Base-by-base conservation (phyloP, 2,113 vertebrate species). In the Cariama cristata region DNA sequence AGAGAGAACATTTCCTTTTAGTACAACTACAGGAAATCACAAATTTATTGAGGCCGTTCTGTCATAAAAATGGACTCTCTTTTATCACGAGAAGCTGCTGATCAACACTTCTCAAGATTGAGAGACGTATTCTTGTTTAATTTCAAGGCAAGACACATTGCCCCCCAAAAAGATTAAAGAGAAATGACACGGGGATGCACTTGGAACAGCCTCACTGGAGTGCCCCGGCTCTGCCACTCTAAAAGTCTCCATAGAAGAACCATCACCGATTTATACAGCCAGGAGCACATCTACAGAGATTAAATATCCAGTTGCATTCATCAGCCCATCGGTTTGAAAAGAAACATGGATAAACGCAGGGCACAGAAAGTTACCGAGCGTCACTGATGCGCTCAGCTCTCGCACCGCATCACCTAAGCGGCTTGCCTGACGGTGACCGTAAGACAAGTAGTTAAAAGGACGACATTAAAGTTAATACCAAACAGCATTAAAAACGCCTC, bases 11-110 rank as follows among this genome's bases (percentile, higher is more conserved):
- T 81, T 95, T 96, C 88, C 85, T 89, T 93, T 85, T 44, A 75
- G 55, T n/a, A 91, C 53, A 95, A 88, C 88, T 75, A 60, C 55
- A 95, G 93, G 88, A 97, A 96, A 95, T 50, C 30, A 76, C 27
- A 58, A 47, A 56, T 73, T 64, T 58, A 60, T 72, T 50, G 23
- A 91, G 75, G 45, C 28, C 22, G 4, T 79, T 94, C 86, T 59
- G 64, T 63, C 79, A 96, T 63, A 92, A 80, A 92, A 75, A 75
- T 23, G 6, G 23, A 33, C 40, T 49, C 9, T 69, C n/a, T 77
- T 74, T 68, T 23, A 60, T 45, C 12, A n/a, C 40, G 64, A 91
- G 74, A 90, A 93, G 83, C 24, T 63, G 35, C 32, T 9, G 19
- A 42, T 58, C 50, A 35, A 63, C 62, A 17, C 60, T 96, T 91